Base-by-base conservation (phyloP, 1,140 invertebrate species). In the Halictus rubicundus region DNA sequence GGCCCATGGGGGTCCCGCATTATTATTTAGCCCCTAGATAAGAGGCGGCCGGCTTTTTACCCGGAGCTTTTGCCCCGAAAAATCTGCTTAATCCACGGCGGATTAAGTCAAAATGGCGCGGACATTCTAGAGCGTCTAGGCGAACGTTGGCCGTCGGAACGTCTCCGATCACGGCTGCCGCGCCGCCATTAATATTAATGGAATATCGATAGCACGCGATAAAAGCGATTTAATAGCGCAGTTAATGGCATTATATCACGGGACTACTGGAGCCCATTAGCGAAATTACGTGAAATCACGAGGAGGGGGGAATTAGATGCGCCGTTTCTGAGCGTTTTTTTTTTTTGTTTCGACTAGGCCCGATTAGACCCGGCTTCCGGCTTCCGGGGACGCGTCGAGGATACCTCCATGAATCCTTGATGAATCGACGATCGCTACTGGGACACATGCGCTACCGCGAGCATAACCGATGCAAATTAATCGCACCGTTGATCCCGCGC, bases 181-280 rank as follows among this genome's bases (percentile, higher is more conserved):
- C 46, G 42, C 68, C 57, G 39, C 57, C 78, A 84, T 85, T 85
- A 85, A 85, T 85, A 84, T 85, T 85, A 85, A 85, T 85, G 83
- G 83, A 84, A 69, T 75, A 84, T 68, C 82, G 72, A 84, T 81
- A 81, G 82, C 49, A 73, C 72, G 60, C 82, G 77, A 78, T 81
- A 81, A 80, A 85, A 84, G 81, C 83, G 83, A 85, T 84, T 85
- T 85, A 85, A 84, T 85, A 84, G 82, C 78, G 57, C 69, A 68
- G 72, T 85, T 84, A 85, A 85, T 85, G 83, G 72, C 78, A 69
- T 80, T 75, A 80, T 84, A 84, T 73, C 70, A 70, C 71, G 83
- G 59, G 32, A 68, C 81, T 83, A 80, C 81, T 32, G 21, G 68
- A 60, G 16, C 60, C 82, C 83, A 85, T 85, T 85, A 85, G 71